phyloP scores from a whole-genome alignment of 2,113 vertebrate species.

The Xiphophorus couchianus region DNA sequence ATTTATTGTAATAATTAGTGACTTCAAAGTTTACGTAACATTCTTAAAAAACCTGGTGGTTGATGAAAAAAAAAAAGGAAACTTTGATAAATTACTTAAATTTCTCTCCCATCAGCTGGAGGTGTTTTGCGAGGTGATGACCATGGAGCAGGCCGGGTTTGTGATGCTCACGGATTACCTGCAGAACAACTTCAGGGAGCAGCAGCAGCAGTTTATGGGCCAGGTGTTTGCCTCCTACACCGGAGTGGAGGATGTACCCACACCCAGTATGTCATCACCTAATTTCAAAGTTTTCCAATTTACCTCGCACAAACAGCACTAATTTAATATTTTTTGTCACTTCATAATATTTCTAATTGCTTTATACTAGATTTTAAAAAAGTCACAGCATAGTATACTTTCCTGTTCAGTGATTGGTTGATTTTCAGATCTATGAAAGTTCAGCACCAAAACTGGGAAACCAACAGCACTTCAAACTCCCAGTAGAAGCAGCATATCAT shows the following conservation, averaged over 20 bases:
- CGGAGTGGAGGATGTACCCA: slow-evolving; percentile 89
- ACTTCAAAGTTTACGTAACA: no score
- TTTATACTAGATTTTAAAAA: no score
- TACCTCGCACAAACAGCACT: neutral
- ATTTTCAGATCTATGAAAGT: neutral
- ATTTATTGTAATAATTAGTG: neutral
- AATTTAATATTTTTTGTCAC: neutral
- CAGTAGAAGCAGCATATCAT: slow-evolving; percentile 7
- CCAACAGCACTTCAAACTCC: neutral
- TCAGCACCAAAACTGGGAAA: neutral
- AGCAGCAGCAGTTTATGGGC: slow-evolving; percentile 92
- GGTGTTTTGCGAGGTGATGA: slow-evolving; percentile 96
- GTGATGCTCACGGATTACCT: slow-evolving; percentile 98
- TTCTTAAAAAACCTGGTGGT: no score
- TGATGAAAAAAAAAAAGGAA: no score
- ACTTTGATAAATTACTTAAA: no score
- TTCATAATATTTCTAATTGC: no score
- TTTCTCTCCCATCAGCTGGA: slow-evolving; percentile 80
- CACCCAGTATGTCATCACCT: slow-evolving; percentile 82
- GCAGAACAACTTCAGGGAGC: slow-evolving; percentile 95
- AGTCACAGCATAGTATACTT: neutral
- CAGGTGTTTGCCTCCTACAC: slow-evolving; percentile 94
- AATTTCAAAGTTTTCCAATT: neutral
- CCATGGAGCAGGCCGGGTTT: slow-evolving; percentile 95
- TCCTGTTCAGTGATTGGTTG: neutral